Base-by-base conservation (phyloP, 1,140 invertebrate species). In the Conus ventricosus region DNA sequence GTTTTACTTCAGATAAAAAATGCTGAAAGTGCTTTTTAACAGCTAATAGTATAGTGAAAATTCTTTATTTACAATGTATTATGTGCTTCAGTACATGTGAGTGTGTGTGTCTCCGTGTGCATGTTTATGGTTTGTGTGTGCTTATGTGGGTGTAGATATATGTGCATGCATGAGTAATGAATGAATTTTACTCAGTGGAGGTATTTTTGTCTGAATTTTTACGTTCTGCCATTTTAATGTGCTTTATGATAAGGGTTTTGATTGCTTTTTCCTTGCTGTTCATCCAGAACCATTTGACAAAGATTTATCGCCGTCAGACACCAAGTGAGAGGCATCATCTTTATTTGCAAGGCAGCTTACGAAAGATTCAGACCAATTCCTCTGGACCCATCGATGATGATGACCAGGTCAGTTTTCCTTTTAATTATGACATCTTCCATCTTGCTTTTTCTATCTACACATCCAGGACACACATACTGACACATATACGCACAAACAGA, bases 341-440 rank as follows among this genome's bases (percentile, higher is more conserved):
- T 10, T 81, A 27, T 23, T 54, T 10, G 4, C 80, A 81, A 54
- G 80, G 80, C 80, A 23, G 51, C 80, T 51, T 51, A 51, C 39
- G 80, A 3, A 81, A 53, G 51, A 81, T 81, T 23, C 39, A 54
- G 51, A 54, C 80, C 0, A 55, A 54, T 23, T 53, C 80, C 80
- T 81, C 80, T 8, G 80, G 80, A 23, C 80, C 80, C 15, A 81
- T 81, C 20, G 80, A 81, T 20, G 80, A 81, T 54, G 80, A 81
- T 17, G 80, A 81, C 5, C 80, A 81, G 80, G 80, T 81, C 7
- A 81, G 39, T 54, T 53, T 39, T 81, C 20, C 17, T 81, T 81
- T 71, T 71, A 1, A 71, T 71, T 71, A 8, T 71, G 67, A n/a
- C 11, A 15, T 60, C 15, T 11, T 60, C 15, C 39, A 39, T 39